These are phyloP conservation scores for Drosophila varians DNA, from an alignment of 1,140 invertebrate species.

Conservation along the genomic window DNA sequence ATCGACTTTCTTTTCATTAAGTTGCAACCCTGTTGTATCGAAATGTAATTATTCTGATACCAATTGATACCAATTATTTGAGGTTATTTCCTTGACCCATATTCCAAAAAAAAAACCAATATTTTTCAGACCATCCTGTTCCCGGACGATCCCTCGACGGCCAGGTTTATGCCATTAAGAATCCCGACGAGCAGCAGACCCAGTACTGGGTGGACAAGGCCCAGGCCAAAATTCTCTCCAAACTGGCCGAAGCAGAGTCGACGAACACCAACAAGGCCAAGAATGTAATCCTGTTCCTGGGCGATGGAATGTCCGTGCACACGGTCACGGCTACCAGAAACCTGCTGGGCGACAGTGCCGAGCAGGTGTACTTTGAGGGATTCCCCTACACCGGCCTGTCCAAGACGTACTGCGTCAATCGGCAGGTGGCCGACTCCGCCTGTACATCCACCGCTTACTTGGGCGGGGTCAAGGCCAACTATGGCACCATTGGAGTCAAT, in stretches of 20 bases:
- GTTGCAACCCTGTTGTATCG: neutral
- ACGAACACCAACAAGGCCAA: conserved; percentile 84
- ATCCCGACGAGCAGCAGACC: conserved; percentile 54
- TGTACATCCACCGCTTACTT: conserved; percentile 92
- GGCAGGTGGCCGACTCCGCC: conserved; percentile 91
- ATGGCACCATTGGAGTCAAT: conserved; percentile 89
- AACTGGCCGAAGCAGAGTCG: conserved; percentile 71
- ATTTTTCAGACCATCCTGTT: conserved; percentile 47
- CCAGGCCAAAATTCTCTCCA: conserved; percentile 57
- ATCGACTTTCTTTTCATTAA: neutral
- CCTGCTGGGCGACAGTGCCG: conserved; percentile 88
- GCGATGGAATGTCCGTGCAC: conserved; percentile 92
- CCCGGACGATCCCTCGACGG: conserved; percentile 25
- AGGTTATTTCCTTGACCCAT: no score
- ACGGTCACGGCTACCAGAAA: conserved; percentile 89
- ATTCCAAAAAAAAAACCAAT: no score
- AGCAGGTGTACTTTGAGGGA: conserved; percentile 88
- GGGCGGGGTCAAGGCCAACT: conserved; percentile 91
- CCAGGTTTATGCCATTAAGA: conserved; percentile 29
- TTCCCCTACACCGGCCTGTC: conserved; percentile 89
- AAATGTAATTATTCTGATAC: no score
- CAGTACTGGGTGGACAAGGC: conserved; percentile 74
- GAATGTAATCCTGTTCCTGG: conserved; percentile 91
- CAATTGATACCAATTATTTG: no score
- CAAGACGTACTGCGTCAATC: conserved; percentile 92